Conservation (phyloP, 2,113 vertebrate genomes). For the Myiozetetes cayanensis region DNA sequence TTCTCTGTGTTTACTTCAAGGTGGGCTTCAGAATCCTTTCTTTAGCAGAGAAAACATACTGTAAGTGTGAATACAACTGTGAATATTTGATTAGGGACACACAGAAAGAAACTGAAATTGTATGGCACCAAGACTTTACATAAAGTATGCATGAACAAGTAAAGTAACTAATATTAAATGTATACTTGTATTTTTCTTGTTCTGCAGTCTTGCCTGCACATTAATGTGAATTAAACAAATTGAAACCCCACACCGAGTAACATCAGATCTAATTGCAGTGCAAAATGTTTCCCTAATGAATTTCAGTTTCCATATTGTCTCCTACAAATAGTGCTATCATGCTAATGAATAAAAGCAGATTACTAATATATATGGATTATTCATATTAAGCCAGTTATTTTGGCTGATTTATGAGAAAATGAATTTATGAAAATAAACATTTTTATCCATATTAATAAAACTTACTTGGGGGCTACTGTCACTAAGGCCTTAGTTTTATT, state of each 20-base stretch:
- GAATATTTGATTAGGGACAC: background rate
- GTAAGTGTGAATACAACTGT: background rate
- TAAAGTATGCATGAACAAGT: background rate
- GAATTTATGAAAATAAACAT: background rate
- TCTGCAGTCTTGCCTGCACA: background rate
- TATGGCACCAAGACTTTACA: background rate
- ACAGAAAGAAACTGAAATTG: background rate
- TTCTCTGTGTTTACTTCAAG: background rate
- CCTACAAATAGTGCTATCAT: background rate
- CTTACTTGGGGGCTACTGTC: background rate
- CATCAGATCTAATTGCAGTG: background rate
- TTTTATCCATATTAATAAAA: background rate
- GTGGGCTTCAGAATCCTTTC: background rate
- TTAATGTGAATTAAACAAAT: background rate
- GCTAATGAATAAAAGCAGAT: background rate
- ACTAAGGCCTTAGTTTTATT: background rate
- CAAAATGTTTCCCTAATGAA: background rate
- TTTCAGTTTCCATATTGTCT: background rate
- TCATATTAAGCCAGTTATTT: background rate
- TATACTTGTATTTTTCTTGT: background rate
- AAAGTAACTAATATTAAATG: background rate
- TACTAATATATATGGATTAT: background rate
- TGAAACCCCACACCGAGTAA: background rate
- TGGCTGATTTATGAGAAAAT: background rate
- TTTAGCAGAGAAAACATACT: background rate